Evolutionary conservation across 2,113 vertebrate species (phyloP).

Genomic region (Trogon surrucura): DNA sequence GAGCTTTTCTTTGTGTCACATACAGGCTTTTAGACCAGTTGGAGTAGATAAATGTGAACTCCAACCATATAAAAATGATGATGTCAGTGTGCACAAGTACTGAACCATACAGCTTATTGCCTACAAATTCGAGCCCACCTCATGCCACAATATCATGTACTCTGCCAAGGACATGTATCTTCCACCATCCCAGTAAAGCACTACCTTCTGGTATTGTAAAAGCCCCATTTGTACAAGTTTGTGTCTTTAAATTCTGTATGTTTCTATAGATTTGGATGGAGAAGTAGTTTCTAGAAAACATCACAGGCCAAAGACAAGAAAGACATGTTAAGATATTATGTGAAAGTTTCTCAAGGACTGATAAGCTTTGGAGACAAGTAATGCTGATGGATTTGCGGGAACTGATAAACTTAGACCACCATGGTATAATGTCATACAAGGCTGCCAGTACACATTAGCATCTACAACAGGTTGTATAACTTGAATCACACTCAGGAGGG

Average conservation of each 20-base stretch:
- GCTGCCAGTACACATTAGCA: not conserved
- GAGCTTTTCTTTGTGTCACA: not conserved
- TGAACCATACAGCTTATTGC: not conserved
- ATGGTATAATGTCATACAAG: not conserved
- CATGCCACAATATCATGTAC: not conserved
- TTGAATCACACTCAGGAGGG: slow-evolving; percentile 11
- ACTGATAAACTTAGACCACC: not conserved
- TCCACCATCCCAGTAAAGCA: not conserved
- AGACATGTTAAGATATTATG: not conserved
- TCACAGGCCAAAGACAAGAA: not conserved
- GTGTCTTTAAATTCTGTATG: not conserved
- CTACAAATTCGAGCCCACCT: not conserved
- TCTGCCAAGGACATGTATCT: not conserved
- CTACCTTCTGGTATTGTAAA: not conserved
- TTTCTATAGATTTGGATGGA: not conserved
- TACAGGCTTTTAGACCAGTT: not conserved
- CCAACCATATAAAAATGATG: not conserved
- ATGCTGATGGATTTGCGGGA: not conserved
- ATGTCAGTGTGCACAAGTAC: not conserved
- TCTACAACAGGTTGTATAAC: not conserved
- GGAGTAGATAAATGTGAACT: not conserved
- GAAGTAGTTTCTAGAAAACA: not conserved
- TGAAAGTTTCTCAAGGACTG: not conserved
- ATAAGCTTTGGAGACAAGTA: not conserved
- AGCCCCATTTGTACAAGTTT: not conserved